phyloP scores from a whole-genome alignment of 2,113 vertebrate species.

The Eulemur rufifrons region DNA sequence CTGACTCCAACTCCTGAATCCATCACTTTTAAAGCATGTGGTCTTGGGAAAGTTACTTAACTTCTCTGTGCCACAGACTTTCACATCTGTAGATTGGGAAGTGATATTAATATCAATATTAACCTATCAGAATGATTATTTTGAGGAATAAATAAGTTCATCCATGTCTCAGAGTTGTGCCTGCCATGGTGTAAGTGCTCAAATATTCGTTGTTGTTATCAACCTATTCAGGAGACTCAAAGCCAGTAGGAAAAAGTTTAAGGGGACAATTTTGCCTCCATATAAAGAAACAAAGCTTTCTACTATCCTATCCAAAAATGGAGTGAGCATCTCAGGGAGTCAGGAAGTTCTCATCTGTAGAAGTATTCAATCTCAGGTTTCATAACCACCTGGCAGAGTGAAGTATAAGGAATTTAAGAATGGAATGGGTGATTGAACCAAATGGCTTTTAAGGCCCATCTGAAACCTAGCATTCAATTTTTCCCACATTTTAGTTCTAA shows the following conservation, averaged over 20 bases:
- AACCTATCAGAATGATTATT: neutral
- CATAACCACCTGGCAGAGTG: neutral
- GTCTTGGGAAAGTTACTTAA: neutral
- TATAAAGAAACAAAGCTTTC: neutral
- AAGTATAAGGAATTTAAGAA: neutral
- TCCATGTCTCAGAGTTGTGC: neutral
- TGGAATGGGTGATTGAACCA: neutral
- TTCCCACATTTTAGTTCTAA: constrained; percentile 33
- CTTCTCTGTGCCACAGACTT: neutral
- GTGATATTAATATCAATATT: neutral
- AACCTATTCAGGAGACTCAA: neutral
- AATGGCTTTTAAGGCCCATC: neutral
- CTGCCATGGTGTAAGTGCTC: neutral
- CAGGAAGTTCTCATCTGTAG: neutral
- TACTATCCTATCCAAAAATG: neutral
- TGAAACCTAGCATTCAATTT: neutral
- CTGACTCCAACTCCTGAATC: neutral
- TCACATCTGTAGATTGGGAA: neutral
- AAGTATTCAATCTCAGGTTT: neutral
- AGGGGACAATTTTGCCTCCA: neutral
- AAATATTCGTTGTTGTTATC: neutral
- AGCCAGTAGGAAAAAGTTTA: neutral
- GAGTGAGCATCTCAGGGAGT: neutral
- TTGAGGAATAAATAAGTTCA: neutral
- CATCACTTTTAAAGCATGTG: neutral